Evolutionary conservation across 2,888 invertebrate species (phyloP), one percentile per base, ranked within the genome.

Genomic region (Lasioglossum marginatum): DNA sequence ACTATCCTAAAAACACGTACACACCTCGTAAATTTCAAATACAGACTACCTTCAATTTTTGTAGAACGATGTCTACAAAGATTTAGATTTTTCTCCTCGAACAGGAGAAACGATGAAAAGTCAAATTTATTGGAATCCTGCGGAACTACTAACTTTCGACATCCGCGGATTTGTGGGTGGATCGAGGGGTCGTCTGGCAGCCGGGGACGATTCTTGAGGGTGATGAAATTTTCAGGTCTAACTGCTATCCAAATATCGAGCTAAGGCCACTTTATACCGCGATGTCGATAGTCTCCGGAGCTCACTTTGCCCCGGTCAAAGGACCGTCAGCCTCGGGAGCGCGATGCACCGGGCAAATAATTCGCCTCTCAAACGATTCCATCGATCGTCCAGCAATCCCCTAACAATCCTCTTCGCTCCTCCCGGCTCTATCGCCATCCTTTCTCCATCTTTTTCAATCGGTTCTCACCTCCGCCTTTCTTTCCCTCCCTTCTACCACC

Each of bases 311-410:
- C 31, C 27, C 63, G 70, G 77, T 86, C 81, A 86, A 86, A 86
- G 86, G 82, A 76, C 78, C 78, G 81, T 34, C 79, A 82, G 81
- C 34, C 37, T 68, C 79, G 77, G 45, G 45, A 76, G 79, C 72
- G 75, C 76, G 78, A 82, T 82, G 86, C 86, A 83, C 63, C 68
- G 70, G 63, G 81, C 86, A 86, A 86, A 86, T 87, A 87, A 86
- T 86, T 87, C 87, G 83, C 79, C 81, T 63, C 81, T 83, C 83
- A 83, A 86, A 86, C 87, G 82, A 83, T 87, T 66, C 66, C 73
- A 87, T 87, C 87, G 87, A 86, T 87, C 83, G 81, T 70, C 40
- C 27, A 6, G 37, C 63, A 23, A 68, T 37, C 68, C 68, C 19
- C 37, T 60, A 27, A 27, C 60, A 48, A 6, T 37, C 43, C 71